phyloP scores from a whole-genome alignment of 2,888 invertebrate genomes.

The Standfussiana lucernea region DNA sequence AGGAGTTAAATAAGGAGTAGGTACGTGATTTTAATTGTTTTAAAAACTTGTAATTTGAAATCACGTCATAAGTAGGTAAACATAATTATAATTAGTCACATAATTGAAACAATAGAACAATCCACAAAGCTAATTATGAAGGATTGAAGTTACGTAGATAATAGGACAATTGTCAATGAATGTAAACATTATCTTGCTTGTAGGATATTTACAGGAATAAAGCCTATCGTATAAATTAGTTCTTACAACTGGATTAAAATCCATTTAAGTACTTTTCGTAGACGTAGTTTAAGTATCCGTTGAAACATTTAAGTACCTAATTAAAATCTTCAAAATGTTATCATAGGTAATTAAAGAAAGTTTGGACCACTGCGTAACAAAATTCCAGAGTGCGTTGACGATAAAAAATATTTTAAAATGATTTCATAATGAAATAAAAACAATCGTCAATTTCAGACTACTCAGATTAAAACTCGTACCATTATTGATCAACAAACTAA shows the following conservation, averaged over 20 bases:
- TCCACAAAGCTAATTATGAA: constrained; percentile 5
- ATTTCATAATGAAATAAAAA: background rate
- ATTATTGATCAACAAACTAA: constrained; percentile 29
- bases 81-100: background rate
- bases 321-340: background rate
- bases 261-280: background rate
- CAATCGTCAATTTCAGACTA: background rate
- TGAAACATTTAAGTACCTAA: background rate
- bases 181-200: background rate
- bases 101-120: constrained; percentile 32
- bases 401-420: background rate
- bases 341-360: background rate
- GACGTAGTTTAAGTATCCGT: background rate
- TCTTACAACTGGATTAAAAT: background rate
- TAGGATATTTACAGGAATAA: background rate
- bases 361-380: background rate
- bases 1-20: background rate
- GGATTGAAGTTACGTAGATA: constrained; percentile 3
- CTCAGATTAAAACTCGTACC: background rate
- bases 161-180: constrained; percentile 23
- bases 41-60: background rate
- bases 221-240: background rate
- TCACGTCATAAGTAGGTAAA: background rate
- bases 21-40: background rate
- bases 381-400: background rate